Conservation (phyloP, 2,113 vertebrate species). For the Dicrurus megarhynchus region DNA sequence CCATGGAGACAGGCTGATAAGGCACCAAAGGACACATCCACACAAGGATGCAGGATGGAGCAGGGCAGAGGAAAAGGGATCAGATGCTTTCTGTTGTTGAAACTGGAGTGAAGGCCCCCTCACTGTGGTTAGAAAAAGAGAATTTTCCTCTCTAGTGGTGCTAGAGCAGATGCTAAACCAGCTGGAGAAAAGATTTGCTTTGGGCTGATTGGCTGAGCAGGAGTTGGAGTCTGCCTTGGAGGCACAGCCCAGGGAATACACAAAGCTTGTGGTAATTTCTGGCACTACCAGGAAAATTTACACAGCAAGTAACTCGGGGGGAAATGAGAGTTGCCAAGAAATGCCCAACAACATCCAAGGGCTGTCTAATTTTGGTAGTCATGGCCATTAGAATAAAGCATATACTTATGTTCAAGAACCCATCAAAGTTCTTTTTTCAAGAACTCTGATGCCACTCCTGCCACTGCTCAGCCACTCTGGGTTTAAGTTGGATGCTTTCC, state of each 20-base stretch:
- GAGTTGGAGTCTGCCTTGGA: background rate
- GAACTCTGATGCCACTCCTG: background rate
- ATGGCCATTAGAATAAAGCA: background rate
- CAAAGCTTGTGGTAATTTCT: background rate
- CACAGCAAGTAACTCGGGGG: background rate
- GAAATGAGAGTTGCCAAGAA: background rate
- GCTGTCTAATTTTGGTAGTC: background rate
- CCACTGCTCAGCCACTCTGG: background rate
- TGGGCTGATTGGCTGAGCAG: background rate
- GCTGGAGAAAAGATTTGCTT: background rate
- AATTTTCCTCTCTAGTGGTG: background rate
- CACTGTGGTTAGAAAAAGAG: background rate
- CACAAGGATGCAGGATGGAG: background rate
- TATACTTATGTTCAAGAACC: background rate
- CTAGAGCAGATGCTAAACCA: background rate
- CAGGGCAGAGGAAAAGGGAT: background rate
- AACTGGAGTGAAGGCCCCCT: background rate
- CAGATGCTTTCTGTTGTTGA: background rate
- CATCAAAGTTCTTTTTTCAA: background rate
- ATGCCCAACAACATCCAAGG: background rate
- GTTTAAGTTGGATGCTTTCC: background rate
- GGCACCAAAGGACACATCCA: accelerated
- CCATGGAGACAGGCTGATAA: background rate
- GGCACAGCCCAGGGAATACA: background rate
- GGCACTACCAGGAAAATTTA: background rate